Conservation (phyloP, 2,888 invertebrate species). For the Campoplex capitator region DNA sequence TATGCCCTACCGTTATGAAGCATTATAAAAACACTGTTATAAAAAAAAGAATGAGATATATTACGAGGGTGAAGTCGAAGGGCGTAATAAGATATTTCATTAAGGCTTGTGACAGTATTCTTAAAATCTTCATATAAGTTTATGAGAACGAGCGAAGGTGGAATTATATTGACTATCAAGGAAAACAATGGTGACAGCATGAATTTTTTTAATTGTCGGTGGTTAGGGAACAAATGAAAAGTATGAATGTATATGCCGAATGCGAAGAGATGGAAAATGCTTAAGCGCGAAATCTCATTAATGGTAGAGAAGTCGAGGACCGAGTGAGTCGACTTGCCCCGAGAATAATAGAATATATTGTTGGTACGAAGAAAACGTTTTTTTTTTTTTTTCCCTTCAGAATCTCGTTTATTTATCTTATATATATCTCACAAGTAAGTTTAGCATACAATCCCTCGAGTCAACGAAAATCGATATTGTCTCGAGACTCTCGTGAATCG, state of each 20-base stretch:
- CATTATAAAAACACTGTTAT: not conserved
- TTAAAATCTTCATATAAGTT: conserved; percentile 20
- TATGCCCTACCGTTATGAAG: not conserved
- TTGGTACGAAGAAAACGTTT: conserved; percentile 34
- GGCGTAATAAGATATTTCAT: not conserved
- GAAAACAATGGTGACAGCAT: conserved; percentile 24
- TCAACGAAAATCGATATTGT: not conserved
- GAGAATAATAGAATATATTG: conserved; percentile 48
- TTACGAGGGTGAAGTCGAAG: not conserved
- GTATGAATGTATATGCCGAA: not conserved
- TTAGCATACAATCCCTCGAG: not conserved
- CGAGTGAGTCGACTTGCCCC: conserved; percentile 22
- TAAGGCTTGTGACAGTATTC: not conserved
- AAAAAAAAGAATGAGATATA: not conserved
- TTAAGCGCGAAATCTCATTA: conserved; percentile 45
- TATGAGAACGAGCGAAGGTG: conserved; percentile 27
- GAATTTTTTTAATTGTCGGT: not conserved
- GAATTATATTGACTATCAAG: conserved; percentile 20
- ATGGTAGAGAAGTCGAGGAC: conserved; percentile 6
- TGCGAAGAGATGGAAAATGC: not conserved
- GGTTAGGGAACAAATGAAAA: conserved; percentile 6
- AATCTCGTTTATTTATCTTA: conserved; percentile 7
- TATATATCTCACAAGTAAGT: conserved; percentile 9
- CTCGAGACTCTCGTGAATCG: not conserved
- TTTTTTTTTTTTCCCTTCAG: conserved; percentile 3